Evolutionary conservation across 2,888 invertebrate genomes (phyloP), one percentile per base, ranked within the genome.

Genomic region (Microplitis deprimator): DNA sequence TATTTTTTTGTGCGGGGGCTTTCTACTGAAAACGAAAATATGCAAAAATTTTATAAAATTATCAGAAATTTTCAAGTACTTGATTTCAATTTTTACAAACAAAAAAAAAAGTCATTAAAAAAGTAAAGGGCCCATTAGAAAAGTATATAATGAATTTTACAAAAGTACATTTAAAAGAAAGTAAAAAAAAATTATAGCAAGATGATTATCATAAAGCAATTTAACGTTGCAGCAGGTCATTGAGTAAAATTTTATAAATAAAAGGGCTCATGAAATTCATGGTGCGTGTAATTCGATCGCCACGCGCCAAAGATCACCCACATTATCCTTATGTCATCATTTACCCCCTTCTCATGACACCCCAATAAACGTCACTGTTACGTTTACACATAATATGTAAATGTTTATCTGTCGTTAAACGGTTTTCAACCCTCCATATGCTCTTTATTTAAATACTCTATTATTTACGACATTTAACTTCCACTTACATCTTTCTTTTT

Each of bases 211-310:
- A 40, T 65, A 73, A 20, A 62, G 73, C 41, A 5, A 64, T 64
- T 73, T 68, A 74, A 59, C 74, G 50, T 59, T 68, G 29, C 40
- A 6, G 17, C 61, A 59, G 50, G 29, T 64, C 17, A 74, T 64
- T 41, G 62, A 69, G 17, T 40, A 73, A 13, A 29, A 50, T 50
- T 17, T 72, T 61, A 39, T 20, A 68, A 29, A 29, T 29, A 29
- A 29, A 73, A 67, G 77, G 81, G 84, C 82, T 82, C 83, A 83
- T 82, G 79, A 80, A 80, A 73, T 76, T 76, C 81, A 85, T 78
- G 82, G 82, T 83, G 86, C 86, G 84, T 87, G 85, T 85, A 85
- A 81, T 79, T 77, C 38, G 68, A 86, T 84, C 83, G 84, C 82
- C 82, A 82, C 83, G 84, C 85, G 84, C 83, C 85, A 84, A 81